A percentile compares a stretch with the other conserved stretches of the same genome.
phyloP scores from a whole-genome alignment of 2,113 vertebrate genomes.

The Polyodon spathula region DNA sequence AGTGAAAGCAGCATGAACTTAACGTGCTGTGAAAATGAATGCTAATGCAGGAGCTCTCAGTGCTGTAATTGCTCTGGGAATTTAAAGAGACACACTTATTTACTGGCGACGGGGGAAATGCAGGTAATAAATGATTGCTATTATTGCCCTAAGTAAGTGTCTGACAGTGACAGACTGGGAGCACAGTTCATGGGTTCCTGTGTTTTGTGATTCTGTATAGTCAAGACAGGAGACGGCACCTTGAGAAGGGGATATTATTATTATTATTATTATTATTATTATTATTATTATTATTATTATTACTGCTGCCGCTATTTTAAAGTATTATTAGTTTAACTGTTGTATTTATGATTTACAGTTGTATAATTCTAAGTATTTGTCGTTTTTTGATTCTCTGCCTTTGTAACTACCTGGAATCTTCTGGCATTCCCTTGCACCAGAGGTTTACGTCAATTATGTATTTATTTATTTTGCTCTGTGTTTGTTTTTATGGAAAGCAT shows the following conservation, averaged over 20 bases:
- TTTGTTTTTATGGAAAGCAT: too few relatives aligned
- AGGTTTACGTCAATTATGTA: too few relatives aligned
- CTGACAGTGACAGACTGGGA: conserved; percentile 36
- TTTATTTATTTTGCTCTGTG: too few relatives aligned
- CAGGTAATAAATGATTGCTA: conserved; percentile 64
- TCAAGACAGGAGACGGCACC: background rate
- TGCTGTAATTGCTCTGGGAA: conserved; percentile 66
- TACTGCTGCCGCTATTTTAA: too few relatives aligned
- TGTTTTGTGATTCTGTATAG: background rate
- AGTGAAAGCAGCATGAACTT: background rate
- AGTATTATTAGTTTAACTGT: too few relatives aligned
- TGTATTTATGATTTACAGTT: too few relatives aligned
- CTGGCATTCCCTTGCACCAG: too few relatives aligned
- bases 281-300: background rate
- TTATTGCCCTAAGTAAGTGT: conserved; percentile 40
- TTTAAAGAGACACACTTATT: conserved; percentile 69
- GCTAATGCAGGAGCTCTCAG: conserved; percentile 60
- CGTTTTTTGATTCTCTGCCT: too few relatives aligned
- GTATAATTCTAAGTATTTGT: too few relatives aligned
- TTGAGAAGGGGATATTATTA: background rate
- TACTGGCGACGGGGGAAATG: conserved; percentile 59
- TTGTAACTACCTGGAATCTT: too few relatives aligned
- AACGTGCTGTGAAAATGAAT: conserved; percentile 43
- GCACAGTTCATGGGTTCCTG: conserved; percentile 11
- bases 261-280: background rate